These are phyloP conservation scores for Hirtodrosophila histrioides DNA, from an alignment of 2,888 invertebrate genomes.

Conservation along the genomic window DNA sequence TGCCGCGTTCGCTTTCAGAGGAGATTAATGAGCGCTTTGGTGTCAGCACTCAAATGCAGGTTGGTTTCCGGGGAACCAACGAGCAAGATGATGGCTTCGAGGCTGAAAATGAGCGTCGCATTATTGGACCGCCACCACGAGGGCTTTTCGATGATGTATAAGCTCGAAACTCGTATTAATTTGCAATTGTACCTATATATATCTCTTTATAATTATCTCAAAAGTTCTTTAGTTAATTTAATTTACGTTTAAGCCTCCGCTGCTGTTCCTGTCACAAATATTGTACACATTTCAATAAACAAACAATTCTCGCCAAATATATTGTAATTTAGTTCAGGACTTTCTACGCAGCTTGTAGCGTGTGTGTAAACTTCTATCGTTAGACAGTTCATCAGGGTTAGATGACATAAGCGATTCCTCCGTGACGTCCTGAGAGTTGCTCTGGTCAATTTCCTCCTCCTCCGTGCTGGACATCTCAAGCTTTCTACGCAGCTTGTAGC, in stretches of 20 bases:
- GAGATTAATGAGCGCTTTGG: conserved; percentile 89
- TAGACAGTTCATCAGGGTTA: too few relatives aligned
- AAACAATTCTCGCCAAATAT: conserved; percentile 16
- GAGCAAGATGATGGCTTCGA: conserved; percentile 76
- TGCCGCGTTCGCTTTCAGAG: conserved; percentile 85
- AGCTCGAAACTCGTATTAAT: conserved; percentile 26
- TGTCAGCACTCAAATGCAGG: conserved; percentile 86
- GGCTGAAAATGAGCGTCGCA: conserved; percentile 82
- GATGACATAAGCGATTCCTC: too few relatives aligned
- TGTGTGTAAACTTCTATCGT: not conserved
- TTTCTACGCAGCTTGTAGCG: not conserved
- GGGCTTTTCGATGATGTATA: conserved; percentile 94
- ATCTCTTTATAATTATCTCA: conserved; percentile 30
- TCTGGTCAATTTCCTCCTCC: too few relatives aligned
- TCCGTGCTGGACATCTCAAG: too few relatives aligned
- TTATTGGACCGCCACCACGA: conserved; percentile 89
- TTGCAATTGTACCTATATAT: conserved; percentile 14
- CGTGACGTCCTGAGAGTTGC: too few relatives aligned
- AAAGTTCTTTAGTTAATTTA: conserved; percentile 42
- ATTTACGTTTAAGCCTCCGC: conserved; percentile 47
- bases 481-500: too few relatives aligned
- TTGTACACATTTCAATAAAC: conserved; percentile 49
- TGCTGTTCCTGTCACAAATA: conserved; percentile 58
- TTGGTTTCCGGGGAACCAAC: conserved; percentile 81
- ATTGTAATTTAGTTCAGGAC: not conserved